These are phyloP conservation scores for Ammospiza nelsoni DNA, from an alignment of 2,113 vertebrate genomes.

Conservation along the genomic window DNA sequence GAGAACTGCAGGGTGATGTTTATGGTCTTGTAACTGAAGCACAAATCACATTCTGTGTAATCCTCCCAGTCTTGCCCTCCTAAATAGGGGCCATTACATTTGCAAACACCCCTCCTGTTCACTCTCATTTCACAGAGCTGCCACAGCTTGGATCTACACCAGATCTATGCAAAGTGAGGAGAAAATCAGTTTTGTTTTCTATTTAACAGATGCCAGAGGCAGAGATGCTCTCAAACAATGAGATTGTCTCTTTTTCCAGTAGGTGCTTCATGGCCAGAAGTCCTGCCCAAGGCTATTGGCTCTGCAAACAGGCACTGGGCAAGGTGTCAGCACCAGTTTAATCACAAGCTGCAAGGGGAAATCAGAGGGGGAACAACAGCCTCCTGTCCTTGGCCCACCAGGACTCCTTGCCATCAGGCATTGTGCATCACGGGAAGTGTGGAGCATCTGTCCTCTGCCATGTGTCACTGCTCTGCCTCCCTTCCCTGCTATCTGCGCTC, in stretches of 20 bases:
- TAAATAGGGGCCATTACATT: background rate
- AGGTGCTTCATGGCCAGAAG: background rate
- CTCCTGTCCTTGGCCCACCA: slow-evolving; percentile 41
- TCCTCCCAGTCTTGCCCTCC: background rate
- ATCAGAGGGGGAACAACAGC: background rate
- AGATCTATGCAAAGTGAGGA: background rate
- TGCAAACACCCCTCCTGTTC: background rate
- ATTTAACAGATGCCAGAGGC: background rate
- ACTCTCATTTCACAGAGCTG: background rate
- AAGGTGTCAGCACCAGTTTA: slow-evolving; percentile 15
- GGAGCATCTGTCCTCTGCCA: slow-evolving; percentile 37
- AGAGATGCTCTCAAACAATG: background rate
- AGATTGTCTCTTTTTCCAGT: background rate
- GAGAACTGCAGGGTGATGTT: background rate
- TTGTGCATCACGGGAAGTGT: background rate
- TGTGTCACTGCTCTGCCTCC: slow-evolving; percentile 11
- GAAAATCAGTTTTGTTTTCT: background rate
- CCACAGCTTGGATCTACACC: background rate
- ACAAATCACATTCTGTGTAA: background rate
- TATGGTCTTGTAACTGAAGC: background rate
- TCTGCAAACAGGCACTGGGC: background rate
- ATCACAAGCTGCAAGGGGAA: slow-evolving; percentile 1
- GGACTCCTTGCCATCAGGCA: slow-evolving; percentile 38
- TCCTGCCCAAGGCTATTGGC: background rate
- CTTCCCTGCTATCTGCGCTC: background rate